Percentiles rank a stretch among this genome's conserved stretches.
phyloP scores from a whole-genome alignment of 2,797 vertebrate genomes.

The Pelodytes ibericus region DNA sequence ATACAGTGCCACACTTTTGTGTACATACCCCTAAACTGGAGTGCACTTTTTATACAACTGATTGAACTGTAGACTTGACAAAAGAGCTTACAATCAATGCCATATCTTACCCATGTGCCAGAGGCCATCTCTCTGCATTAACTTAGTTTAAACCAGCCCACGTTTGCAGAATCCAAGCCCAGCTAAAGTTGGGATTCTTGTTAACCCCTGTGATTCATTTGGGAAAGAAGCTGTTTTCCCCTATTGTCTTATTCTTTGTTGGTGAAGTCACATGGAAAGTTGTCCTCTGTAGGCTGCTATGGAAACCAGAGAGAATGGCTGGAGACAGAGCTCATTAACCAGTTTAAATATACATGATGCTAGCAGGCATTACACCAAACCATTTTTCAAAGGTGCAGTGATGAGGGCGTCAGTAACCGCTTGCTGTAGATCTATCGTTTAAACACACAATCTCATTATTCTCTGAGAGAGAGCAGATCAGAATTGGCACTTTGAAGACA shows the following conservation, averaged over 20 bases:
- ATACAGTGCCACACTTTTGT: too few species aligned
- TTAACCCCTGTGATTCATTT: slow-evolving; percentile 36
- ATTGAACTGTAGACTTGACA: background rate
- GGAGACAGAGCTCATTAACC: slow-evolving; percentile 60
- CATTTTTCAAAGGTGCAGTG: slow-evolving; percentile 49
- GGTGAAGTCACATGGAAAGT: slow-evolving; percentile 62
- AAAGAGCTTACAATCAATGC: background rate
- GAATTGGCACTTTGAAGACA: slow-evolving; percentile 30
- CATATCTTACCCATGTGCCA: background rate
- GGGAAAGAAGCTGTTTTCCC: slow-evolving; percentile 57
- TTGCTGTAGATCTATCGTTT: slow-evolving; percentile 47
- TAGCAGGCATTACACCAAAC: slow-evolving; percentile 52
- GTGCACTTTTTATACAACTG: too few species aligned
- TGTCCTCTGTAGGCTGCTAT: slow-evolving; percentile 67
- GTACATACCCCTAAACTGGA: too few species aligned
- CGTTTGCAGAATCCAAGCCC: slow-evolving; percentile 6
- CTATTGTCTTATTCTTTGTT: slow-evolving; percentile 66
- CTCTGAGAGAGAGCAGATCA: slow-evolving; percentile 34
- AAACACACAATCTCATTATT: slow-evolving; percentile 40
- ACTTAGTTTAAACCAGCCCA: too few species aligned
- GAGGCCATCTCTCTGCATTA: background rate
- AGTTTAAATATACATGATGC: slow-evolving; percentile 61
- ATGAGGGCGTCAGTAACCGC: slow-evolving; percentile 33
- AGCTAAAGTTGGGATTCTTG: slow-evolving; percentile 56
- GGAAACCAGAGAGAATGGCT: slow-evolving; percentile 66